A percentile compares a stretch with the other conserved stretches of the same genome.
These are phyloP conservation scores for Axis porcinus DNA, from an alignment of 2,113 vertebrate species.

Conservation along the genomic window DNA sequence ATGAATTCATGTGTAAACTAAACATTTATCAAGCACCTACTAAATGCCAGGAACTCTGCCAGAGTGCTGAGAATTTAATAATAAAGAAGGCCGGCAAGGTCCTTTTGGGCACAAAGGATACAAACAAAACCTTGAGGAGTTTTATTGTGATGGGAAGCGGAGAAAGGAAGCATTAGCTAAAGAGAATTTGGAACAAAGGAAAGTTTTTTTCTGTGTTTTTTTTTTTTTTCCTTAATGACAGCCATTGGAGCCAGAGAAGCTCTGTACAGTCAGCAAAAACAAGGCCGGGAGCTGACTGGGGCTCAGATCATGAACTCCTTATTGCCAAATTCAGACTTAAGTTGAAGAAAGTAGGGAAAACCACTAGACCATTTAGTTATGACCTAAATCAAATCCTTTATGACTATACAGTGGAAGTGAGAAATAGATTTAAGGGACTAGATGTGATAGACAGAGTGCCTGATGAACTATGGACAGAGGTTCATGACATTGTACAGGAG, in stretches of 20 bases:
- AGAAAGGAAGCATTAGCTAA: background rate
- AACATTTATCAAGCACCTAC: background rate
- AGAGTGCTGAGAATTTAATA: background rate
- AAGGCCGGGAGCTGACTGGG: no score
- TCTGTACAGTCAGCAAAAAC: no score
- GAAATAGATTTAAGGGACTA: no score
- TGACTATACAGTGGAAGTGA: no score
- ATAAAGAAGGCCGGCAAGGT: background rate
- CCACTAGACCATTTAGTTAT: no score
- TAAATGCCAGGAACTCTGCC: background rate
- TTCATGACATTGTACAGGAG: no score
- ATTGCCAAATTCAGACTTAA: no score
- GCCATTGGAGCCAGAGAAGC: background rate
- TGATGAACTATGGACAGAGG: no score
- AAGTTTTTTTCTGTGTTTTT: background rate
- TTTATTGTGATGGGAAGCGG: background rate
- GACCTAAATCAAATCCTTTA: no score
- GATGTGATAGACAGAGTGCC: no score
- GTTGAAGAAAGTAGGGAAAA: no score
- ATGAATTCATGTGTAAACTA: background rate
- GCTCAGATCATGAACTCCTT: no score
- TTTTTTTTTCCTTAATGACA: background rate
- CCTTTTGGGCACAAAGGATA: fast-evolving
- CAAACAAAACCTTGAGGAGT: background rate
- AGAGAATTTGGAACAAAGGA: background rate